phyloP scores from a whole-genome alignment of 2,888 invertebrate species.

The Volucella zonaria region DNA sequence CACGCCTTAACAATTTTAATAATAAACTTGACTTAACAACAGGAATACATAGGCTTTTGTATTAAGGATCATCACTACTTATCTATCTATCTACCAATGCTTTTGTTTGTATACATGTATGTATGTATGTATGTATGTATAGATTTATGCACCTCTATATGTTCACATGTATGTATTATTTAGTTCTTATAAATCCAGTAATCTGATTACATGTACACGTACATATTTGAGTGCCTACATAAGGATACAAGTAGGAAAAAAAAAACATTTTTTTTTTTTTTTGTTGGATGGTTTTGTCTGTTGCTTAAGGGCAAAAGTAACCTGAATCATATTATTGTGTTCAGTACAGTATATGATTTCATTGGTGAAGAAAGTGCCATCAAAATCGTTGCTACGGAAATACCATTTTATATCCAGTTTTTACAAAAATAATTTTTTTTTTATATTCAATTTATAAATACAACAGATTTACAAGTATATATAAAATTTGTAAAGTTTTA shows the following conservation, averaged over 20 bases:
- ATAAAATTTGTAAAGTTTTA: slow-evolving; percentile 7
- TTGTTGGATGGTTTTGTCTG: slow-evolving; percentile 65
- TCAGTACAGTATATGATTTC: slow-evolving; percentile 70
- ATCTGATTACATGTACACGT: neutral
- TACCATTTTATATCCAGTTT: slow-evolving; percentile 10
- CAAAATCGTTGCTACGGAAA: slow-evolving; percentile 49
- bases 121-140: too few species aligned
- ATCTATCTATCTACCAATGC: too few species aligned
- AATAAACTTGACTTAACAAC: slow-evolving; percentile 61
- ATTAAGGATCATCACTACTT: too few species aligned
- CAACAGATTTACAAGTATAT: neutral
- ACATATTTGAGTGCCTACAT: neutral
- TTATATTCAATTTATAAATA: neutral
- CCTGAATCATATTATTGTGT: slow-evolving; percentile 65
- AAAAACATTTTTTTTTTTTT: slow-evolving; percentile 35
- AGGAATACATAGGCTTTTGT: too few species aligned
- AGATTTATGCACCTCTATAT: too few species aligned
- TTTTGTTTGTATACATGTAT: too few species aligned
- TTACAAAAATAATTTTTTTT: slow-evolving; percentile 17
- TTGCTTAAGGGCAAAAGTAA: slow-evolving; percentile 71
- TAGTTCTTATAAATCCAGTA: too few species aligned
- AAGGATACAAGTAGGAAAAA: slow-evolving; percentile 48
- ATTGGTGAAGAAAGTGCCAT: slow-evolving; percentile 69
- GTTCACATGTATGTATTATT: too few species aligned
- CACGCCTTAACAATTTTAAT: slow-evolving; percentile 65